Evolutionary conservation across 2,113 vertebrate species (phyloP).

Genomic region (Meriones unguiculatus): DNA sequence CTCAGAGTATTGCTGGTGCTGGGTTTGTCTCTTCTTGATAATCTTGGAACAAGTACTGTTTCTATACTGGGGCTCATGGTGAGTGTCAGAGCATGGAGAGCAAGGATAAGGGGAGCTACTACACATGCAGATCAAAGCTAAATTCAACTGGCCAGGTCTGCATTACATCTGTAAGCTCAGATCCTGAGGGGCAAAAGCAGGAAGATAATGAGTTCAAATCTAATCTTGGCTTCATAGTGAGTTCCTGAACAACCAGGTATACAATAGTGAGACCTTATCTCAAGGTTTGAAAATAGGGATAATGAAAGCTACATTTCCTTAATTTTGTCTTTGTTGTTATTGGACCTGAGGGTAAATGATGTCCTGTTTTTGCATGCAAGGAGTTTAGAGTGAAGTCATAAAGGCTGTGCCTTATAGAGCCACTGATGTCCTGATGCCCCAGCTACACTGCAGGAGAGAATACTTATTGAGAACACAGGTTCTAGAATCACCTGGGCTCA

Average conservation of each 20-base stretch:
- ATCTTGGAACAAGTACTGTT: not conserved
- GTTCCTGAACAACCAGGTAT: not conserved
- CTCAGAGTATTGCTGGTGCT: not conserved
- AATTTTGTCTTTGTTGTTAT: not conserved
- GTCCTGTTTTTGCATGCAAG: not conserved
- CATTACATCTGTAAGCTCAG: too few species aligned
- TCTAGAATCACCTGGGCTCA: not conserved
- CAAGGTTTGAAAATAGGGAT: too few species aligned
- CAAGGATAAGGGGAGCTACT: not conserved
- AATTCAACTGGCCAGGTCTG: not conserved
- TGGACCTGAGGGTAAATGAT: fast-evolving
- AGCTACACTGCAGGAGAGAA: not conserved
- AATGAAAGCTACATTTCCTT: not conserved
- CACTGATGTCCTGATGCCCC: fast-evolving
- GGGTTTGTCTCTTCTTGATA: not conserved
- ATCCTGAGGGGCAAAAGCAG: not conserved
- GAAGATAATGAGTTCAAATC: not conserved
- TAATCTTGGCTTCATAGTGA: not conserved
- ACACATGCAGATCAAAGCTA: not conserved
- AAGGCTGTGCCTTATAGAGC: fast-evolving
- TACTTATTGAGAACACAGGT: fast-evolving
- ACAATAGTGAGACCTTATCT: not conserved
- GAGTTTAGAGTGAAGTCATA: not conserved
- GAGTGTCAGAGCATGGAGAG: not conserved
- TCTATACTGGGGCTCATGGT: not conserved